Conservation (phyloP, 2,113 vertebrate genomes). For the Centropristis striata region DNA sequence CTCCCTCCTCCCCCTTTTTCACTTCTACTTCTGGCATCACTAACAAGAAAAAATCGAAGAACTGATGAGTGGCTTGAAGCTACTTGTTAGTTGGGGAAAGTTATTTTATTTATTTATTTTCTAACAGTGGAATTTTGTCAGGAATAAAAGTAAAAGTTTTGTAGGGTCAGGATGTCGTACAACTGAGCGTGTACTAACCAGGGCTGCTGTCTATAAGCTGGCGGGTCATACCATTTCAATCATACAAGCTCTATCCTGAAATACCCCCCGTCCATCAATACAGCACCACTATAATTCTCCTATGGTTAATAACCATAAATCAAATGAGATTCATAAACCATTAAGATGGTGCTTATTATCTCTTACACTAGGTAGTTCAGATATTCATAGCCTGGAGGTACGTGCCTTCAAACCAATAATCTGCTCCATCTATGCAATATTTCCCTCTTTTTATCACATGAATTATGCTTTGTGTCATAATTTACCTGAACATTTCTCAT, state of each 20-base stretch:
- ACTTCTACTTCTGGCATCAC: slow-evolving; percentile 58
- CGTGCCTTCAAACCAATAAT: slow-evolving; percentile 76
- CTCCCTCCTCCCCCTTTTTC: slow-evolving; percentile 12
- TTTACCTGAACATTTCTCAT: slow-evolving; percentile 76
- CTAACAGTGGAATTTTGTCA: slow-evolving; percentile 23
- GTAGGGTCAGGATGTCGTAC: slow-evolving; percentile 32
- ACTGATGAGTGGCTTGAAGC: slow-evolving; percentile 69
- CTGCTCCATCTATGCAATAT: slow-evolving; percentile 76
- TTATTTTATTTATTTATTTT: slow-evolving; percentile 21
- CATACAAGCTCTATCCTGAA: slow-evolving; percentile 56
- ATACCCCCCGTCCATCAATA: slow-evolving; percentile 69
- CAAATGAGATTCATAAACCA: slow-evolving; percentile 83
- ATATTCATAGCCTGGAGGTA: slow-evolving; percentile 80
- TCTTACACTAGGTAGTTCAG: slow-evolving; percentile 75
- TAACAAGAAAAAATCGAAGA: slow-evolving; percentile 63
- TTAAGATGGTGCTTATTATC: slow-evolving; percentile 84
- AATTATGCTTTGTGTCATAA: slow-evolving; percentile 81
- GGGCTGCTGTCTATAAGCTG: slow-evolving; percentile 38
- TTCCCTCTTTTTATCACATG: slow-evolving; percentile 77
- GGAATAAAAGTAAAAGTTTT: slow-evolving; percentile 45
- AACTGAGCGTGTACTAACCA: slow-evolving; percentile 8
- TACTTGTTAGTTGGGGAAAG: slow-evolving; percentile 54
- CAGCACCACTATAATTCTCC: slow-evolving; percentile 66
- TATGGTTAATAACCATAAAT: slow-evolving; percentile 82
- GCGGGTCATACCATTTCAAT: slow-evolving; percentile 51